Conservation (phyloP, 2,888 invertebrate genomes). For the Tridacna crocea region DNA sequence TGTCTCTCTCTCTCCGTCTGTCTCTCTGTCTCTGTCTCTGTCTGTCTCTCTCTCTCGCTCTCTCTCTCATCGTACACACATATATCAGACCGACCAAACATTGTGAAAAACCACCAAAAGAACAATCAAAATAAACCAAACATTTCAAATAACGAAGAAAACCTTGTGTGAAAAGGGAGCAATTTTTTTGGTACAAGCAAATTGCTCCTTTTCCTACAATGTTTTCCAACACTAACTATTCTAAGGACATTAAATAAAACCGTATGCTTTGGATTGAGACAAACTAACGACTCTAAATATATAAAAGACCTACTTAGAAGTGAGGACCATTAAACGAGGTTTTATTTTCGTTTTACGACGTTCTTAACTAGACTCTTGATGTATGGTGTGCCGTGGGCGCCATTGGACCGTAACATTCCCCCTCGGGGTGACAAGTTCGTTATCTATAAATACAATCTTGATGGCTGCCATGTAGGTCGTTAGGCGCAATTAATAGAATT, state of each 20-base stretch:
- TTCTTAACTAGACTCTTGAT: conserved; percentile 21
- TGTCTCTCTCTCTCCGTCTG: too few relatives aligned
- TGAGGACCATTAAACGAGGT: conserved; percentile 6
- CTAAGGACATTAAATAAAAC: neutral
- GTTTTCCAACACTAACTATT: neutral
- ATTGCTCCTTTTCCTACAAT: neutral
- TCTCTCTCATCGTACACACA: too few relatives aligned
- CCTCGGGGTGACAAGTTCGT: conserved; percentile 1
- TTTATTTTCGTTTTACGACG: conserved; percentile 18
- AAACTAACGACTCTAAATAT: neutral
- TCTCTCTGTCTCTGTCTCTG: too few relatives aligned
- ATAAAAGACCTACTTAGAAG: neutral
- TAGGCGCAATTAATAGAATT: conserved; percentile 14
- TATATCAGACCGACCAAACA: too few relatives aligned
- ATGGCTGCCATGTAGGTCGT: neutral
- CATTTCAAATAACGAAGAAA: too few relatives aligned
- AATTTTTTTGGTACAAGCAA: too few relatives aligned
- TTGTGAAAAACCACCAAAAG: too few relatives aligned
- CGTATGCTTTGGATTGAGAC: neutral
- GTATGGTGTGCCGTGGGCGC: conserved; percentile 4
- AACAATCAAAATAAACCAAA: too few relatives aligned
- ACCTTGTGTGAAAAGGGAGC: too few relatives aligned
- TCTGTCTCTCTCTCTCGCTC: too few relatives aligned
- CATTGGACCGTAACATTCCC: conserved; percentile 18
- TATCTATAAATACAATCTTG: conserved; percentile 4